Base-by-base conservation (phyloP, 1,140 invertebrate species). In the Drosophila navojoa region DNA sequence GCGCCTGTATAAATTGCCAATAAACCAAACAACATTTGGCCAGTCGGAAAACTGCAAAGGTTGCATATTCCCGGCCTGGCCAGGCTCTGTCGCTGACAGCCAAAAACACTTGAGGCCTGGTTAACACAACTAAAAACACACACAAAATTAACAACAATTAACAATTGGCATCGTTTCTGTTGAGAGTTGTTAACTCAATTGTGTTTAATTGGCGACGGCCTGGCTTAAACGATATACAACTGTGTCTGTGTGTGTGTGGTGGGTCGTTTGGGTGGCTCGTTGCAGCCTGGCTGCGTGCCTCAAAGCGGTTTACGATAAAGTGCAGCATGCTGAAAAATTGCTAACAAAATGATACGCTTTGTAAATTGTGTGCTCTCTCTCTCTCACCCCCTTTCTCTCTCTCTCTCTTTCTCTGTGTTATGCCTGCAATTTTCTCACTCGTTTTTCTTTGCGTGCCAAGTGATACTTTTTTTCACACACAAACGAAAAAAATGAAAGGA, bases 281-380 rank as follows among this genome's bases (percentile, higher is more conserved):
- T 29, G 27, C 27, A 29, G 32, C 32, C 54, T 29, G 47, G 60
- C 53, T 86, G 77, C 84, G 84, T 89, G 84, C 64, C 64, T 66
- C 38, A 42, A 58, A 71, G 85, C 77, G 84, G 84, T 84, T 89
- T 89, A 71, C 71, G 82, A 64, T 78, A 58, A 82, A 89, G 79
- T 87, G 82, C 82, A 87, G 64, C 79, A 81, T 89, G 79, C 82
- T 87, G 84, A 82, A 87, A 86, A 87, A 89, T 78, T 79, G 82
- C 79, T 89, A 89, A 87, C 82, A 82, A 87, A 87, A 87, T 87
- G 82, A 87, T 87, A 87, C 84, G 82, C 82, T 87, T 87, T 89
- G 82, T 86, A 76, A 81, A 87, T 62, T 35, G 71, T 38, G 50
- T 53, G 60, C 76, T 75, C 71, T 66, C 71, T 16, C 42, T 0